A percentile compares a stretch with the other conserved stretches of the same genome.
Evolutionary conservation across 2,888 invertebrate species (phyloP).

Genomic region (Caenorhabditis afra): DNA sequence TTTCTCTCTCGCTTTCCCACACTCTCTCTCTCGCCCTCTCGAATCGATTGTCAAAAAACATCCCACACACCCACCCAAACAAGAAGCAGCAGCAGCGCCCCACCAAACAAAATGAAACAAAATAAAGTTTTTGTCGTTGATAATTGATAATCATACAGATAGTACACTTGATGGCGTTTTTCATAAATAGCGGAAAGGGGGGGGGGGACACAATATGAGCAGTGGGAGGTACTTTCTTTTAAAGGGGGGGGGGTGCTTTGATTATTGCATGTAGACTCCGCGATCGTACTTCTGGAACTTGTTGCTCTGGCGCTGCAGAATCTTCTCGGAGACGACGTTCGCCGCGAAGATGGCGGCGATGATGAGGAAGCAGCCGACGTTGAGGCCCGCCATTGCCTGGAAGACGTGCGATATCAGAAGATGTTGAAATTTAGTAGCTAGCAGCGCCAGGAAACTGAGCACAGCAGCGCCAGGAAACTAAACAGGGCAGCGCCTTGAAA

Average conservation of each 20-base stretch:
- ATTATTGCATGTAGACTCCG: slow-evolving; percentile 51
- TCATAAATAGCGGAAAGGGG: neutral
- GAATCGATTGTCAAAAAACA: slow-evolving; percentile 15
- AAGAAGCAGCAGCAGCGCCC: too few relatives aligned
- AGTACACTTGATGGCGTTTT: too few relatives aligned
- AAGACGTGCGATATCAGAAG: too few relatives aligned
- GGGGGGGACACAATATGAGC: too few relatives aligned
- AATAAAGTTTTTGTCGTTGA: slow-evolving; percentile 50
- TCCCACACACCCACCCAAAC: too few relatives aligned
- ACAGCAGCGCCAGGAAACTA: too few relatives aligned
- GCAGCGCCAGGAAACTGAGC: too few relatives aligned
- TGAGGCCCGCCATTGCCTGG: slow-evolving; percentile 78
- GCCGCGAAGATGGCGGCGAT: slow-evolving; percentile 76
- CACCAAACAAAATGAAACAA: neutral
- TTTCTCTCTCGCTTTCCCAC: neutral
- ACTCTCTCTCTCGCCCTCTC: neutral
- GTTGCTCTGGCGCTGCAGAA: slow-evolving; percentile 65
- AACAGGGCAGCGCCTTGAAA: too few relatives aligned
- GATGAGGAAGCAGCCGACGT: slow-evolving; percentile 76
- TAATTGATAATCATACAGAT: slow-evolving; percentile 13
- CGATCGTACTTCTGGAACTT: slow-evolving; percentile 68
- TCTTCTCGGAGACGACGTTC: slow-evolving; percentile 77
- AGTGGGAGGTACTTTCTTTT: too few relatives aligned
- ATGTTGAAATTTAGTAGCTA: too few relatives aligned
- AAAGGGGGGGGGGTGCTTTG: too few relatives aligned